These are phyloP conservation scores for Porites cylindrica DNA, from an alignment of 92 coral and sea anemone genomes.

Conservation along the genomic window DNA sequence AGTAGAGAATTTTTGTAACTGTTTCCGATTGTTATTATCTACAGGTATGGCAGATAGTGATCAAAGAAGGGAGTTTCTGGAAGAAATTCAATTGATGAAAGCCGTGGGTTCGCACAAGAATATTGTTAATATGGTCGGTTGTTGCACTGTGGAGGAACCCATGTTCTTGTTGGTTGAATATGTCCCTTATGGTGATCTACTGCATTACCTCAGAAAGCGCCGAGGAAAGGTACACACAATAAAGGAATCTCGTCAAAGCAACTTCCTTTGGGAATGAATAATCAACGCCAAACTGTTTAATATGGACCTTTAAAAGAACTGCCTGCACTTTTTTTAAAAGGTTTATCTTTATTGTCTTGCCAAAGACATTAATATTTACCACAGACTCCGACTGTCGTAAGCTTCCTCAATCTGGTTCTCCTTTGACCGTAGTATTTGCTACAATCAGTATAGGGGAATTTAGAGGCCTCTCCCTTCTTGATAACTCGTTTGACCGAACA, in stretches of 20 bases:
- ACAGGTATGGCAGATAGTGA: slow-evolving; percentile 71
- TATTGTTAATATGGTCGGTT: slow-evolving; percentile 92
- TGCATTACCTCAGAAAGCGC: slow-evolving; percentile 81
- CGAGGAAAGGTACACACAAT: slow-evolving; percentile 70
- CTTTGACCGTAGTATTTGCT: too few species aligned
- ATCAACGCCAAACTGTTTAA: too few species aligned
- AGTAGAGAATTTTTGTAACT: too few species aligned
- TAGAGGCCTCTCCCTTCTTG: too few species aligned
- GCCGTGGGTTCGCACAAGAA: slow-evolving; percentile 88
- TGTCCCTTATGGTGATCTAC: slow-evolving; percentile 80
- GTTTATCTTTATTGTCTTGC: too few species aligned
- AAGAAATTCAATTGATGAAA: slow-evolving; percentile 89
- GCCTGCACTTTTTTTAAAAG: too few species aligned
- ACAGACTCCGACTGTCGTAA: too few species aligned
- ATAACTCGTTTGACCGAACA: too few species aligned
- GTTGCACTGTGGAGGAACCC: slow-evolving; percentile 87
- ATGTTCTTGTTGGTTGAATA: slow-evolving; percentile 88
- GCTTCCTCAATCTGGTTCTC: too few species aligned
- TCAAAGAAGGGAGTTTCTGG: slow-evolving; percentile 83
- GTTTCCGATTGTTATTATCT: not conserved
- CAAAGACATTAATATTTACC: too few species aligned
- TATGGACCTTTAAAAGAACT: too few species aligned
- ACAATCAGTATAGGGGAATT: too few species aligned
- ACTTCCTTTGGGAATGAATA: not conserved
- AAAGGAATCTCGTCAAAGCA: not conserved